phyloP scores from a whole-genome alignment of 2,113 vertebrate species.

The Hippopotamus amphibius region DNA sequence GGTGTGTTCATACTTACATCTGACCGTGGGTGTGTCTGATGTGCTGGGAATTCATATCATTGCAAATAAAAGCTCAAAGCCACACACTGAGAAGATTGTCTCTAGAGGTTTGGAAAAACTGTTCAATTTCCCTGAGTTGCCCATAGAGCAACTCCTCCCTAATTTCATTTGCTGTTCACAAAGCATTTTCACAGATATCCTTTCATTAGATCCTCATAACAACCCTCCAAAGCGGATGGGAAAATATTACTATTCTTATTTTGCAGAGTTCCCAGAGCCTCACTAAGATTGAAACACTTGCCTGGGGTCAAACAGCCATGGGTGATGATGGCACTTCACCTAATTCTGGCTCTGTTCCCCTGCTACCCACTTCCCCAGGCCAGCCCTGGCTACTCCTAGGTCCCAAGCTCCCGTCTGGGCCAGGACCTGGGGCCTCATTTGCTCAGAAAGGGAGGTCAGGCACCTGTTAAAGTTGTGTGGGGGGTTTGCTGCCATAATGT shows the following conservation, averaged over 20 bases:
- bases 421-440: background rate
- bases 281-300: constrained; percentile 40
- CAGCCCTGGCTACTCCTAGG: background rate
- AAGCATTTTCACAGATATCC: constrained; percentile 65
- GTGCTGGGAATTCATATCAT: constrained; percentile 80
- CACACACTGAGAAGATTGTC: constrained; percentile 81
- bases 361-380: background rate
- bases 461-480: background rate
- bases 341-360: background rate
- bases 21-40: constrained; percentile 74
- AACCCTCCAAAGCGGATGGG: background rate
- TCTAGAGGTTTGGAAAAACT: constrained; percentile 73
- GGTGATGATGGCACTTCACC: background rate
- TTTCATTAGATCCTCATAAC: constrained; percentile 52
- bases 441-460: background rate
- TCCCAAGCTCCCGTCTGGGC: background rate
- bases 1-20: constrained; percentile 76
- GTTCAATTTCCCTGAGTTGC: constrained; percentile 70
- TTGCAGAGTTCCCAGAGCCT: constrained; percentile 51
- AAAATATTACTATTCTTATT: constrained; percentile 50
- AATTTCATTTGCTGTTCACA: constrained; percentile 67
- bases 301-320: constrained; percentile 17
- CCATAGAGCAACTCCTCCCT: constrained; percentile 38
- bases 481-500: background rate
- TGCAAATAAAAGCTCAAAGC: constrained; percentile 81